These are phyloP conservation scores for Coptotermes formosanus DNA, from an alignment of 1,140 invertebrate species.

Conservation along the genomic window DNA sequence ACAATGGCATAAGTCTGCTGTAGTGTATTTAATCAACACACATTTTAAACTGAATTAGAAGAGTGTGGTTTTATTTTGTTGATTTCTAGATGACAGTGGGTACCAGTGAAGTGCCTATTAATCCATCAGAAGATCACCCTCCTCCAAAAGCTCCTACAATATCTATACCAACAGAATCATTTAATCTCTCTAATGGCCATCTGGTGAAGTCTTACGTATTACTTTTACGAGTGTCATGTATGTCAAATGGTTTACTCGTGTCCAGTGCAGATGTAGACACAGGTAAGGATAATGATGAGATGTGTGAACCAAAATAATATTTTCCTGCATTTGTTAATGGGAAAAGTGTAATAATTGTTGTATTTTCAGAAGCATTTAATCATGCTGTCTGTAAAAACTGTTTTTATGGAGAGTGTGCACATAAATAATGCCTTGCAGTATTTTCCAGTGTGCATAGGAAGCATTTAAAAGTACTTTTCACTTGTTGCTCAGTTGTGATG, in stretches of 20 bases:
- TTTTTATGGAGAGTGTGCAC: no score
- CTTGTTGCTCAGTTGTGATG: no score
- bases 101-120: slow-evolving; percentile 74
- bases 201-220: slow-evolving; percentile 86
- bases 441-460: no score
- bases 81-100: slow-evolving; percentile 59
- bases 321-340: not conserved
- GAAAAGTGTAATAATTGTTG: not conserved
- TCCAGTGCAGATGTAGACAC: slow-evolving; percentile 29
- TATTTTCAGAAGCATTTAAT: no score
- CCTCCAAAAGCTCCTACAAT: slow-evolving; percentile 72
- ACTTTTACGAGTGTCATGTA: slow-evolving; percentile 67
- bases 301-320: not conserved
- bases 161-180: slow-evolving; percentile 80
- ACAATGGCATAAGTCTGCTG: no score
- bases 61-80: not conserved
- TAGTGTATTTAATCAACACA: no score
- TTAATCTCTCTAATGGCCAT: slow-evolving; percentile 77
- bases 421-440: no score
- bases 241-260: slow-evolving; percentile 32
- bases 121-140: slow-evolving; percentile 70
- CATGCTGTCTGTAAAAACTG: no score
- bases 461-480: no score
- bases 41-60: not conserved
- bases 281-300: not conserved